Percentiles rank a stretch among this genome's conserved stretches.
Conservation (phyloP, 2,888 invertebrate species). For the Acleris laterana region DNA sequence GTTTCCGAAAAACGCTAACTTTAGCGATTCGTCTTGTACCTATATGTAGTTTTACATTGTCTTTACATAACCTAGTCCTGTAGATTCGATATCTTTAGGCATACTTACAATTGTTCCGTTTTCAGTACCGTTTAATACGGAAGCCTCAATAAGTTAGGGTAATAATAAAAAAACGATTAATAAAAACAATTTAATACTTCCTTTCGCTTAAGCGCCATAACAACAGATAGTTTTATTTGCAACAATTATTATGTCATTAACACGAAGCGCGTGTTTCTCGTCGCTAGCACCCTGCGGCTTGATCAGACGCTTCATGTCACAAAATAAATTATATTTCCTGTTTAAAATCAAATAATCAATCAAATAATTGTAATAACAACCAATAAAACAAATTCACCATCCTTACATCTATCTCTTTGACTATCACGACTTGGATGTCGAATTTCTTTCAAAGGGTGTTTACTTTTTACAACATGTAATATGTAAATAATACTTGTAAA, state of each 20-base stretch:
- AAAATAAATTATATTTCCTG: constrained; percentile 32
- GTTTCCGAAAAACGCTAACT: too few relatives aligned
- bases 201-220: constrained; percentile 55
- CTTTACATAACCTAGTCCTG: too few relatives aligned
- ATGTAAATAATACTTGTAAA: too few relatives aligned
- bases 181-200: constrained; percentile 77
- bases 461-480: not conserved
- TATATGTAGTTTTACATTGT: too few relatives aligned
- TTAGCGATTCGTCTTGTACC: too few relatives aligned
- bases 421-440: not conserved
- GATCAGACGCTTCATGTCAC: constrained; percentile 58
- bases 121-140: too few relatives aligned
- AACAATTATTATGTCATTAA: constrained; percentile 34
- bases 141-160: not conserved
- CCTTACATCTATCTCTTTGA: not conserved
- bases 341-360: too few relatives aligned
- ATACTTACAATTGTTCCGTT: too few relatives aligned
- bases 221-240: constrained; percentile 41
- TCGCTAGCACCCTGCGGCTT: constrained; percentile 71
- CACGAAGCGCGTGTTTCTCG: constrained; percentile 62
- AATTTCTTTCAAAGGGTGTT: not conserved
- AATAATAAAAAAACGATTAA: constrained; percentile 44
- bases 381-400: constrained; percentile 11
- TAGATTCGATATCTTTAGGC: too few relatives aligned
- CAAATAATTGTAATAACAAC: constrained; percentile 8